phyloP scores from a whole-genome alignment of 2,113 vertebrate genomes.

The Lagopus leucura region DNA sequence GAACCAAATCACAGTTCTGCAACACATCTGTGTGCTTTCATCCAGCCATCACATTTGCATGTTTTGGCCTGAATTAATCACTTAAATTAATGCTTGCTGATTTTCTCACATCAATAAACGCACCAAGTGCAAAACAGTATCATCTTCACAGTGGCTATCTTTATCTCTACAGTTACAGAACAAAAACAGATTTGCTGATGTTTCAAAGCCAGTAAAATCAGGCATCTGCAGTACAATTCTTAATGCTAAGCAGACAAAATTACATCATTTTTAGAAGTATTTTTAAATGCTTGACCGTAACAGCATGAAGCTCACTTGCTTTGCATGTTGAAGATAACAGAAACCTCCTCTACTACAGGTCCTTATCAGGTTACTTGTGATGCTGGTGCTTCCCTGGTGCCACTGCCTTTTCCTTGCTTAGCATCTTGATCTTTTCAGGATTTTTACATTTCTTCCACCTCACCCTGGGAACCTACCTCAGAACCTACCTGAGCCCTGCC shows the following conservation, averaged over 20 bases:
- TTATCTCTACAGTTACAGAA: neutral
- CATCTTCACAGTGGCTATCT: neutral
- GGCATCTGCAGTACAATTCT: neutral
- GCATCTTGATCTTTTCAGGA: neutral
- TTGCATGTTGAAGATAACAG: neutral
- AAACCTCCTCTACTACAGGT: neutral
- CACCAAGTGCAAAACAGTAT: neutral
- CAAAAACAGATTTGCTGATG: constrained; percentile 36
- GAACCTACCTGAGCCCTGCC: neutral
- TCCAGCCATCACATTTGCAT: neutral
- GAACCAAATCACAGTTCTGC: neutral
- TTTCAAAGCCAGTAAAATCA: constrained; percentile 36
- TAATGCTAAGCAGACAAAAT: neutral
- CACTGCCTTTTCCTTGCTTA: neutral
- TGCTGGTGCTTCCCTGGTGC: neutral
- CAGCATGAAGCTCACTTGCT: neutral
- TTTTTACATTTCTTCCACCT: neutral
- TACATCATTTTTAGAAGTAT: neutral
- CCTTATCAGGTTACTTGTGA: neutral
- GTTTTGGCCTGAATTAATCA: constrained; percentile 16
- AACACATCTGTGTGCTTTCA: neutral
- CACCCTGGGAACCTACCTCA: fast-evolving
- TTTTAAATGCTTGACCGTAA: neutral
- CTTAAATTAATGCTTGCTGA: constrained; percentile 1
- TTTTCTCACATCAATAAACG: constrained; percentile 4